Base-by-base conservation (phyloP, 2,797 vertebrate species). In the Streptopelia turtur region DNA sequence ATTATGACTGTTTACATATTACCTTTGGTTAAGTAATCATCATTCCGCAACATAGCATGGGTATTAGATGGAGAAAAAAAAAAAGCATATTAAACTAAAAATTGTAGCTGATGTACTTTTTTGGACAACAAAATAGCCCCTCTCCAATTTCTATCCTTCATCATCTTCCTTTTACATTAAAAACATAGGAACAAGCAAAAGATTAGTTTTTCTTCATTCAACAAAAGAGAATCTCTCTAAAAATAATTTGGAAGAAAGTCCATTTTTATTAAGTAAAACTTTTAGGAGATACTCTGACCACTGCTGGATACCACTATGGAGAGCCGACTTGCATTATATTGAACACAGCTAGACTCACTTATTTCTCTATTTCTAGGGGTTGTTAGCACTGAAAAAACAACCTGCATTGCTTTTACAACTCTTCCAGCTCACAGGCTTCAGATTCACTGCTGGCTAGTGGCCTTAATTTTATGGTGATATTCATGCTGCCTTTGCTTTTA, bases 401-500 rank as follows among this genome's bases (percentile, higher is more conserved):
- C 50, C 70, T 82, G 39, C 27, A 16, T 28, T 83, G 49, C 91
- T 92, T 92, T 94, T 74, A 92, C 87, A 94, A 56, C n/a, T 72
- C 61, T 72, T 91, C n/a, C 37, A 87, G 57, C 55, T 69, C 3
- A 37, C 9, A 83, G 53, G 37, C 53, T 93, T 89, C 53, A 81
- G 61, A 80, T 83, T 87, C 49, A 68, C 41, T 6, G 6, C 59
- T 61, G 43, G 60, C 63, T 70, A 82, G 47, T 74, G 21, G 39
- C 59, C 45, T 93, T 83, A 76, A 91, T 69, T 87, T 93, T 93
- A 83, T 52, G 52, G 45, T 65, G 33, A 83, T 88, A 80, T 49
- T 91, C 91, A 53, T 60, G 39, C 93, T 85, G 78, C 50, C 80
- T 92, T 93, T 94, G 33, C 63, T 77, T 91, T 95, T 79, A 79